Evolutionary conservation across 2,888 invertebrate species (phyloP), one percentile per base, ranked within the genome.

Genomic region (Hanleya hanleyi): DNA sequence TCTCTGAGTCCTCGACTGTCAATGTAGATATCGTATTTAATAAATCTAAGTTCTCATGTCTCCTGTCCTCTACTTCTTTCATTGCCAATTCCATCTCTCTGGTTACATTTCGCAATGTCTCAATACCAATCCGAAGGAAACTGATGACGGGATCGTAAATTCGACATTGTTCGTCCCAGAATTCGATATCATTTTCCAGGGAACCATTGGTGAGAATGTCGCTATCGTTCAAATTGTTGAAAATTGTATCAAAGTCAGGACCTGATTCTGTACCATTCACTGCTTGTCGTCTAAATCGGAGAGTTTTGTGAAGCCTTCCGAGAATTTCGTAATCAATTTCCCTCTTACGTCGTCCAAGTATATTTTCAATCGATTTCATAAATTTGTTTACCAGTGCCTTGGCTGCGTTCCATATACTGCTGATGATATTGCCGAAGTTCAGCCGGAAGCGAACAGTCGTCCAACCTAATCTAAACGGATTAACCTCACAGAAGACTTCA

Each of bases 341-440:
- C 26, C 64, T 15, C n/a, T 64, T 64, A 22, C 38, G 18, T 64
- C 64, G 35, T 18, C 64, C 64, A 3, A 64, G 4, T 1, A 64
- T 1, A 35, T 35, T 64, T 9, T 37, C 29, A 12, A 64, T 35
- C 3, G 64, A 35, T 18, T 84, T 81, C 2, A 87, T 78, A 38
- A 47, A 18, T n/a, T 18, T 29, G 9, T 67, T 67, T 18, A 67
- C 49, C 49, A 67, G 18, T 47, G 47, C 22, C 32, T 49, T 41
- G 12, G 67, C 67, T 35, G 67, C 67, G n/a, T 67, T 49, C 67
- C 67, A 67, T 6, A 67, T 47, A n/a, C 47, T 67, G 9, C 33
- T 26, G 22, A 67, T 26, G 22, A 49, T 41, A 29, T 67, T 67
- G 18, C 49, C 15, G 67, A 67, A 67, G 47, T 67, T 67, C 12